Conservation (phyloP, 92 coral and sea anemone genomes). For the Desmophyllum pertusum region DNA sequence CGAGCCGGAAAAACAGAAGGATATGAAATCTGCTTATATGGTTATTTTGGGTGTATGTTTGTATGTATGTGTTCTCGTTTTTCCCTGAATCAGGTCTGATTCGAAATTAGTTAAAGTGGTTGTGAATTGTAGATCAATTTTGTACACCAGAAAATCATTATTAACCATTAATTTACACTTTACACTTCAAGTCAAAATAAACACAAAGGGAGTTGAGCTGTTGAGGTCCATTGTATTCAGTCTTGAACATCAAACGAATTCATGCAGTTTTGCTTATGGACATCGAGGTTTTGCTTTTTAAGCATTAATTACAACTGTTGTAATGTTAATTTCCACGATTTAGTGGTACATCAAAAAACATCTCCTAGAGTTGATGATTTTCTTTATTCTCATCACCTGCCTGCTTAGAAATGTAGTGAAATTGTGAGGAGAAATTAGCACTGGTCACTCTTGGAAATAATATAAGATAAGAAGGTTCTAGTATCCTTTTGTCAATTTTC, state of each 20-base stretch:
- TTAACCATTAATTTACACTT: background rate
- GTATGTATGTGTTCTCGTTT: background rate
- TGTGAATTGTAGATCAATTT: background rate
- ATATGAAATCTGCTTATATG: constrained; percentile 10
- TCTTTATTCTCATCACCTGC: background rate
- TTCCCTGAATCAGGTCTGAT: background rate
- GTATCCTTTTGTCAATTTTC: background rate
- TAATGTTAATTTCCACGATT: background rate
- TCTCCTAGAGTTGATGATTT: background rate
- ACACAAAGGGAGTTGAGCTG: background rate
- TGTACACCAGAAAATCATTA: background rate
- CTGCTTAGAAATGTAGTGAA: background rate
- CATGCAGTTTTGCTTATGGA: background rate
- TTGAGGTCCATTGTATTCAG: background rate
- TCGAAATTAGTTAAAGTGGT: constrained; percentile 8
- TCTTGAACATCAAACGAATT: background rate
- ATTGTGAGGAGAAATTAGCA: background rate
- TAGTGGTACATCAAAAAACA: background rate
- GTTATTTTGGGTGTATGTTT: background rate
- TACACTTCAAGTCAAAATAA: background rate
- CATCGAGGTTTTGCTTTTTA: background rate
- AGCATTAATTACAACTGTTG: background rate
- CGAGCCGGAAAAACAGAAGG: constrained; percentile 25
- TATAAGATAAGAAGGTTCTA: too few relatives aligned
- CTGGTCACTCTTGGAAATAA: background rate